Base-by-base conservation (phyloP, 2,888 invertebrate genomes). In the Agelastica alni region DNA sequence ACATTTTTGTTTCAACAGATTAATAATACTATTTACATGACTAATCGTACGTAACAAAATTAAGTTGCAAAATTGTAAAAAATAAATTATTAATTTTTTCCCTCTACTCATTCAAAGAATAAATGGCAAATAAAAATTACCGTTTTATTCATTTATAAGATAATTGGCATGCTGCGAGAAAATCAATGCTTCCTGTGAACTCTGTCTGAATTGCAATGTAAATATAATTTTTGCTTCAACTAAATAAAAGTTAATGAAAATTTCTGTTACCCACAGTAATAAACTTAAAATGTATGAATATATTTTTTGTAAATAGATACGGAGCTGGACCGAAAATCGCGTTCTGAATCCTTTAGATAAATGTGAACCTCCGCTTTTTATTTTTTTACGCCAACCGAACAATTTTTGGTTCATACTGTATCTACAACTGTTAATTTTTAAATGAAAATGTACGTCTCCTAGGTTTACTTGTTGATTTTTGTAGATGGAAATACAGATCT, bases 401-500 rank as follows among this genome's bases (percentile, higher is more conserved):
- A 49, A 28, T 10, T 49, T 28, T 55, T 53, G 60, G 51, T 55
- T 45, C 56, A 41, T 13, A 17, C 51, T 51, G 53, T 48, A 51
- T 31, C 49, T 53, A 47, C 16, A 41, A 46, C 34, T 57, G 54
- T 60, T 54, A 44, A 53, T 52, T 56, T 56, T 55, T 43, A 30
- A 7, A 18, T 37, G 6, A 14, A 22, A 45, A 53, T 41, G 34
- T 53, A 18, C 46, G 22, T 44, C n/a, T n/a, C 51, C 44, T 57
- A 47, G 31, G 46, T 58, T 58, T 52, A 49, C 44, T 58, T 60
- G 60, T 60, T 60, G 54, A 60, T 56, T 56, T 48, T 58, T 60
- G 53, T 58, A 56, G 51, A 45, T 53, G 39, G 54, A 59, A 51
- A 53, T 54, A 57, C 56, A 54, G 46, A 55, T 62, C 60, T 62